Evolutionary conservation across 2,797 vertebrate genomes (phyloP), one percentile per base, ranked within the genome.

Genomic region (Microchirus variegatus): DNA sequence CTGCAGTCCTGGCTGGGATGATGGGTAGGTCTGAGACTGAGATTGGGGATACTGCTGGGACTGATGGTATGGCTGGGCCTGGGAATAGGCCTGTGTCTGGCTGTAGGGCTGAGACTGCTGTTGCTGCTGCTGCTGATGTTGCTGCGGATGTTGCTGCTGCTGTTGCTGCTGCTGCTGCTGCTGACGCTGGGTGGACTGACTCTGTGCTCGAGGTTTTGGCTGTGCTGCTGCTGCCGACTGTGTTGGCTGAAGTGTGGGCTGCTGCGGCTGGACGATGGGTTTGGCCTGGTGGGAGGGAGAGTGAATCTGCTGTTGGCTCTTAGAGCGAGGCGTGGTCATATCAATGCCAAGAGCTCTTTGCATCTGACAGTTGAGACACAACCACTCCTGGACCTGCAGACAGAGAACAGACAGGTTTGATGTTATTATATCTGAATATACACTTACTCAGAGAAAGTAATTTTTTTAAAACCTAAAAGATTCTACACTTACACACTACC

Each of bases 341-440:
- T 99, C 96, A 94, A 99, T 99, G 75, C 98, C 98, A 81, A 99
- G 90, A n/a, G 98, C 97, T 83, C 98, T 92, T 91, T 98, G 96
- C 97, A 99, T 99, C 92, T 99, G 97, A 90, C 97, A 99, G 85
- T 99, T 99, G 77, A 99, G 92, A 91, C 98, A 99, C 58, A 99
- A 89, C 98, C 97, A 99, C 89, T 99, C 98, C 82, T 99, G 95
- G 75, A 99, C 96, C 97, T 99, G 91, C 0, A 58, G 61, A 73
- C 19, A 63, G 31, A 73, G 59, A 61, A 75, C 35, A 84, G 4
- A 75, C 9, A 58, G 35, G 15, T 36, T n/a, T 12, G 1, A 37
- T 31, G 16, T 75, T 56, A 35, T n/a, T 50, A n/a, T n/a, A 15
- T 19, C 5, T 6, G 31, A 31, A 31, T 31, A 31, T 31, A 31